These are phyloP conservation scores for Sapajus apella DNA, from an alignment of 2,113 vertebrate species.

Conservation along the genomic window DNA sequence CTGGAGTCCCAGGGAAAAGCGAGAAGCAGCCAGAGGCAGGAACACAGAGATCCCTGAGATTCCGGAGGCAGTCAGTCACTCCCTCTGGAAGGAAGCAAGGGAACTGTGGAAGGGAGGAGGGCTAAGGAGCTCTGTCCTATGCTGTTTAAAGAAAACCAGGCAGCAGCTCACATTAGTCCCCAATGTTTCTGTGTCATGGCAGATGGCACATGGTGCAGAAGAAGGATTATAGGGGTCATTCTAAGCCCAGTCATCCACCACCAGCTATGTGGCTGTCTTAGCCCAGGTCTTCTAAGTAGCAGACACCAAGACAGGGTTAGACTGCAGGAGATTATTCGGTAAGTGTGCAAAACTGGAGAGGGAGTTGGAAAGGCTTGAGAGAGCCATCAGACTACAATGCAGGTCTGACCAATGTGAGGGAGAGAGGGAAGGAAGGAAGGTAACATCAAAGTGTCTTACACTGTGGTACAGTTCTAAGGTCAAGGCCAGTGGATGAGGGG, in stretches of 20 bases:
- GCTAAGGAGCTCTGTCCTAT: background rate
- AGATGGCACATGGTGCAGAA: background rate
- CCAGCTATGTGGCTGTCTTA: background rate
- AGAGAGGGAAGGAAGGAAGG: background rate
- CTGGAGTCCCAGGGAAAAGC: background rate
- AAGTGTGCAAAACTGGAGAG: background rate
- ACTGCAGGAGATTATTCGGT: background rate
- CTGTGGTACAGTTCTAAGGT: background rate
- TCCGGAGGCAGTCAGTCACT: background rate
- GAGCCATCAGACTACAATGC: background rate
- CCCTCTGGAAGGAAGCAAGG: background rate
- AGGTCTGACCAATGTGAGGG: background rate
- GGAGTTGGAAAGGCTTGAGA: background rate
- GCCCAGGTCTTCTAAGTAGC: background rate
- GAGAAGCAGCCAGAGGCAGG: slow-evolving; percentile 6
- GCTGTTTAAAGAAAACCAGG: background rate
- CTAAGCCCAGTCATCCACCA: background rate
- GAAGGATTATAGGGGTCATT: background rate
- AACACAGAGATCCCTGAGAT: background rate
- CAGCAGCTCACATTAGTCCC: background rate
- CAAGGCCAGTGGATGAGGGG: background rate
- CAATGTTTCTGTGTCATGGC: background rate
- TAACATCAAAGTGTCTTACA: background rate
- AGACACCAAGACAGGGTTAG: background rate
- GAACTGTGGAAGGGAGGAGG: background rate